Base-by-base conservation (phyloP, 2,113 vertebrate species). In the Herpailurus yagouaroundi region DNA sequence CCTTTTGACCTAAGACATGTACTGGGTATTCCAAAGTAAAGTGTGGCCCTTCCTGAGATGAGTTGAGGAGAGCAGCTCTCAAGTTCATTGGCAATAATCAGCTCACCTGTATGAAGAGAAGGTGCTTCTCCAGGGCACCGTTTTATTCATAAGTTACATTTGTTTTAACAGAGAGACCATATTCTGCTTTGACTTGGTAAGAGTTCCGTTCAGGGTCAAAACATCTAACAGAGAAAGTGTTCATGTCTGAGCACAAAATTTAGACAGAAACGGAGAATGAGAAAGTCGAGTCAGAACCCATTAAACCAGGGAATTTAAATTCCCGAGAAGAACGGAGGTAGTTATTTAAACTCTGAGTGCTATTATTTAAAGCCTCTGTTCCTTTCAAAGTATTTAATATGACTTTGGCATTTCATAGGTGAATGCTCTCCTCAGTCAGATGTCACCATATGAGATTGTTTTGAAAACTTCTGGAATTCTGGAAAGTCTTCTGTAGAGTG, bases 161-260 rank as follows among this genome's bases (percentile, higher is more conserved):
- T 83, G 29, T 76, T 95, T 90, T 55, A 87, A 89, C 48, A 33
- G 57, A 50, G 9, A 95, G 68, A 68, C 4, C 7, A 27, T 29
- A 83, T 76, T 96, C 85, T 50, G 36, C n/a, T 69, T 96, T 94
- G 85, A 60, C 41, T 85, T 88, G 41, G 31, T 31, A 69, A 94
- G 74, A 91, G 89, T 81, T 97, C 45, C 45, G 23, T 74, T 91
- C 25, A 74, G 48, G 74, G 79, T 92, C 82, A 96, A 92, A 93
- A 74, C 15, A 96, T 48, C 82, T 91, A 88, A 81, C 31, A 66
- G 66, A n/a, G 55, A 92, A 88, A 60, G 4, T 27, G 92, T 94
- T 94, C 12, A 19, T 12, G 23, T 90, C 73, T 96, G 36, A 93
- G 36, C 19, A 93, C 31, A 88, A 63, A 85, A 93, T 66, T 94